These are phyloP conservation scores for Drosophila santomea DNA, from an alignment of 1,140 invertebrate species.

Conservation along the genomic window DNA sequence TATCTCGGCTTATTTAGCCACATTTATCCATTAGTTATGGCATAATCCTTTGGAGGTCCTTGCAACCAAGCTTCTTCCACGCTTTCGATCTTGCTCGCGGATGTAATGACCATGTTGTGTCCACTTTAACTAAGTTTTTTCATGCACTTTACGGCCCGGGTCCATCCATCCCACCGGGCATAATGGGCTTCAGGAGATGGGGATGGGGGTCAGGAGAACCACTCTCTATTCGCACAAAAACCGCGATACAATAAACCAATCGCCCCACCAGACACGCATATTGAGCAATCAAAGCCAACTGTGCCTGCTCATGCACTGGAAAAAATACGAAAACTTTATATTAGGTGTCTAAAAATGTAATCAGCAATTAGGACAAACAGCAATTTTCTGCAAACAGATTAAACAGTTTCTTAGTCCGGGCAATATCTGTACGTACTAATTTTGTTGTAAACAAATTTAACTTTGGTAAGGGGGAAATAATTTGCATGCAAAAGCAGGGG, in stretches of 20 bases:
- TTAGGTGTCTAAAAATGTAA: too few relatives aligned
- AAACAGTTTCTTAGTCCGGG: too few relatives aligned
- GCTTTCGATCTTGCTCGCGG: slow-evolving; percentile 18
- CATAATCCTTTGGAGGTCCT: slow-evolving; percentile 28
- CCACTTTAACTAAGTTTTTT: slow-evolving; percentile 73
- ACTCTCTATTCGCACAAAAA: slow-evolving; percentile 71
- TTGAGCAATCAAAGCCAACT: slow-evolving; percentile 82
- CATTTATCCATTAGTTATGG: slow-evolving; percentile 12
- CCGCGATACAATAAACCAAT: slow-evolving; percentile 71
- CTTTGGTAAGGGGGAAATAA: too few relatives aligned
- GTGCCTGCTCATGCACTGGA: slow-evolving; percentile 31
- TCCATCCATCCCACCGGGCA: slow-evolving; percentile 43
- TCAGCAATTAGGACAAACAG: too few relatives aligned
- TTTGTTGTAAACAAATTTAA: too few relatives aligned
- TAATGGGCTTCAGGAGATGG: slow-evolving; percentile 38
- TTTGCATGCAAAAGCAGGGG: too few relatives aligned
- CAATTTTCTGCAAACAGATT: too few relatives aligned
- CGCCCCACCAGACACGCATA: slow-evolving; percentile 63
- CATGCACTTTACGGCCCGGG: slow-evolving; percentile 58
- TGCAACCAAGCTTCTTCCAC: slow-evolving; percentile 3
- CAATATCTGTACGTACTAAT: too few relatives aligned
- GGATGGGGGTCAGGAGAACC: slow-evolving; percentile 4
- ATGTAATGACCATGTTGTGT: slow-evolving; percentile 36
- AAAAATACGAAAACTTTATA: not conserved
- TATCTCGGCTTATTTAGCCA: not conserved